These are phyloP conservation scores for Diprion similis DNA, from an alignment of 1,140 invertebrate genomes.

Conservation along the genomic window DNA sequence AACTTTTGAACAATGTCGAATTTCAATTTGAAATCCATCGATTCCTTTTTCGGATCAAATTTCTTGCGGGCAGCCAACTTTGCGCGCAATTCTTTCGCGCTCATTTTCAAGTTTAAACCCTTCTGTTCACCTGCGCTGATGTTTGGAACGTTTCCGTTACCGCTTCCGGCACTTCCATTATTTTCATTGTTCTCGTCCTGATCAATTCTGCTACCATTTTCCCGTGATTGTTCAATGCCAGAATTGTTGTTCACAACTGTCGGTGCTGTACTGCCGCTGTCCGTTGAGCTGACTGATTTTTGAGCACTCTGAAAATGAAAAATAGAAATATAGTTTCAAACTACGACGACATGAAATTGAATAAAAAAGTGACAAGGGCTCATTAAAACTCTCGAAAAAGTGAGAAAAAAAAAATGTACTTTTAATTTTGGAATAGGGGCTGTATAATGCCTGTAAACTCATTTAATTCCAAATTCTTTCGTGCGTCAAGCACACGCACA, in stretches of 20 bases:
- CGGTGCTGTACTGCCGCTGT: slow-evolving; percentile 32
- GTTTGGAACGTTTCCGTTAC: slow-evolving; percentile 8
- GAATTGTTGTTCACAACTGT: not conserved
- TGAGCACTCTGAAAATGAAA: slow-evolving; percentile 49
- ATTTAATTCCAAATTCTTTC: too few relatives aligned
- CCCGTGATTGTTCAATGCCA: not conserved
- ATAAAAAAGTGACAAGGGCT: slow-evolving; percentile 8
- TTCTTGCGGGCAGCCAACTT: slow-evolving; percentile 84
- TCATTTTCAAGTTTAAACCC: slow-evolving; percentile 82
- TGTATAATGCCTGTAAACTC: too few relatives aligned
- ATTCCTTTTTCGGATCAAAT: slow-evolving; percentile 87
- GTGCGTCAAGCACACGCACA: too few relatives aligned
- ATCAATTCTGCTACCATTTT: slow-evolving; percentile 30
- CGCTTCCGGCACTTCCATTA: slow-evolving; percentile 30
- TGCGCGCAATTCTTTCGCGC: slow-evolving; percentile 86
- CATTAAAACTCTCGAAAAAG: not conserved
- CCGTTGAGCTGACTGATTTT: slow-evolving; percentile 55
- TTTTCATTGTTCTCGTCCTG: slow-evolving; percentile 26
- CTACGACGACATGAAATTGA: slow-evolving; percentile 1
- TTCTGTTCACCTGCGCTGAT: slow-evolving; percentile 40
- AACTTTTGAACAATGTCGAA: slow-evolving; percentile 92
- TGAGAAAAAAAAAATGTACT: too few relatives aligned
- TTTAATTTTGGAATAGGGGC: too few relatives aligned
- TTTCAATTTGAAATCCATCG: slow-evolving; percentile 88
- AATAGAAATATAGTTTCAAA: not conserved